Evolutionary conservation across 2,113 vertebrate genomes (phyloP), one percentile per base, ranked within the genome.

Genomic region (Cepphus grylle): DNA sequence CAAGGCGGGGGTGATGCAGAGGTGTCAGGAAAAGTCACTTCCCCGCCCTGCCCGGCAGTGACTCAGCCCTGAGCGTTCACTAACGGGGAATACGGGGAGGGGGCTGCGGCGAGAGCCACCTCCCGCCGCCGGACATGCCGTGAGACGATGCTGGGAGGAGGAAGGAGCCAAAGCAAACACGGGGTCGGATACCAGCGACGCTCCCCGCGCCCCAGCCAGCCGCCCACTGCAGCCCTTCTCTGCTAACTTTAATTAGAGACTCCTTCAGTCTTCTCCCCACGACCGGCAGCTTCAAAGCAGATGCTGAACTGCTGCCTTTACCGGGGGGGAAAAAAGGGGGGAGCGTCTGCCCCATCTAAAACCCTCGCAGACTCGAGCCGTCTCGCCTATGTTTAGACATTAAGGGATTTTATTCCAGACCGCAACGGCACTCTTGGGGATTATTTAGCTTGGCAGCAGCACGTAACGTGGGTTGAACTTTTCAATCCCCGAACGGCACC

Each of bases 321-420:
- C 55, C 23, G 23, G 45, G 34, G 40, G 62, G 91, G 61, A 58
- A 58, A 27, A 45, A 5, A 40, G 5, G 27, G 21, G 32, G 73
- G 40, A 38, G 29, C 17, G 67, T 63, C 74, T 15, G 88, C 59
- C 81, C 79, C 36, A 30, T 63, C 94, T 43, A 45, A 87, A 92
- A 97, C 8, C 82, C 82, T 30, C 5, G 22, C 86, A 36, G 81
- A 74, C 55, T 36, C 17, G 78, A 81, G 95, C 84, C 32, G 94
- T 38, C 94, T 92, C 40, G 58, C 63, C 96, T 91, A 9, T 84
- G 96, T 93, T 97, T 73, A 97, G 97, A 56, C 52, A 10, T 20
- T 21, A 2, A 5, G 52, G 53, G 91, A 66, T 88, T 79, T 76
- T 25, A 59, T 47, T 78, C 72, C 88, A 69, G 69, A 56, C 91